These are phyloP conservation scores for Nomada fabriciana DNA, from an alignment of 2,888 invertebrate genomes.

Conservation along the genomic window DNA sequence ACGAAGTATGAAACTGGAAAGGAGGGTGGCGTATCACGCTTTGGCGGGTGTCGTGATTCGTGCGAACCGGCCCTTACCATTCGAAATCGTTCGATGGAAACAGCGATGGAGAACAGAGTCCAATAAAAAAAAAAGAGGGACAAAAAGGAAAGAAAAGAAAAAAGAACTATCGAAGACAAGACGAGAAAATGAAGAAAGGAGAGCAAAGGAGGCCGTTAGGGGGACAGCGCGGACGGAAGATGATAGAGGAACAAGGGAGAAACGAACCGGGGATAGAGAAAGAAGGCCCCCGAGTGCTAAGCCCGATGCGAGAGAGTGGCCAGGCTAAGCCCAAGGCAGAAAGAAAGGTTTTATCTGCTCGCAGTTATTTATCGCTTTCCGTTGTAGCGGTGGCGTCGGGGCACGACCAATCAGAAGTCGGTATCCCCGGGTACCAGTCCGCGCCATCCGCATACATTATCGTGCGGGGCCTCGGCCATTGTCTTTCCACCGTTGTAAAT, in stretches of 20 bases:
- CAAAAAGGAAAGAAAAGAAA: constrained; percentile 13
- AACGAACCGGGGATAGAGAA: constrained; percentile 35
- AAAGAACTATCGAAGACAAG: constrained; percentile 14
- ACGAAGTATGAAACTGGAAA: background rate
- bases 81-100: constrained; percentile 69
- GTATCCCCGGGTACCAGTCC: constrained; percentile 83
- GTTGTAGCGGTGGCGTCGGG: constrained; percentile 83
- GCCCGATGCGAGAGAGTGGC: constrained; percentile 72
- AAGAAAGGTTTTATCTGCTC: constrained; percentile 83
- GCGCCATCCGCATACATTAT: constrained; percentile 84
- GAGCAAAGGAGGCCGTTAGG: constrained; percentile 7
- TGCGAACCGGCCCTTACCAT: constrained; percentile 70
- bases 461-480: constrained; percentile 83
- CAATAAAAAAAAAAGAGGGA: constrained; percentile 13
- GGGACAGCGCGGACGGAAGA: constrained; percentile 43
- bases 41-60: constrained; percentile 69
- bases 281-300: constrained; percentile 70
- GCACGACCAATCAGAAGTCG: constrained; percentile 83
- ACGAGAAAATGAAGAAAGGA: constrained; percentile 20
- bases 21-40: constrained; percentile 44
- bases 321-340: constrained; percentile 78
- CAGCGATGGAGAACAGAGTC: constrained; percentile 58
- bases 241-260: constrained; percentile 15
- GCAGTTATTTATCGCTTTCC: constrained; percentile 84
- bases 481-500: constrained; percentile 84